Percentiles rank a stretch among this genome's conserved stretches.
phyloP scores from a whole-genome alignment of 2,113 vertebrate genomes.

The Syrmaticus mikado region DNA sequence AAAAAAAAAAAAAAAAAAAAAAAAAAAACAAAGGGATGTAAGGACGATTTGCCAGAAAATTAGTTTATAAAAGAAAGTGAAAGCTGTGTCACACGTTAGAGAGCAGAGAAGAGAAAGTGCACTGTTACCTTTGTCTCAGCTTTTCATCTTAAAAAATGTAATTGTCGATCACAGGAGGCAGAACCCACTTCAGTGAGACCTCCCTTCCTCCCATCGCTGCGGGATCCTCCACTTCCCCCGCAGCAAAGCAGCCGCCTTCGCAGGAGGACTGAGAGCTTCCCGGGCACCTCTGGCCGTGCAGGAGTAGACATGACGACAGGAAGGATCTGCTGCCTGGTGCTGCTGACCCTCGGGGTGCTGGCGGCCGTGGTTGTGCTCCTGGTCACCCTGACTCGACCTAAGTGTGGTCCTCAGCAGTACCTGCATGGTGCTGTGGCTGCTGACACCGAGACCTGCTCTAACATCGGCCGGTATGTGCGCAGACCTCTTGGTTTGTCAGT shows the following conservation, averaged over 20 bases:
- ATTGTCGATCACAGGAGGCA: background rate
- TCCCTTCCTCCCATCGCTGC: background rate
- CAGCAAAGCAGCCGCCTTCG: background rate
- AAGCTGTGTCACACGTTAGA: background rate
- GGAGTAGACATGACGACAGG: background rate
- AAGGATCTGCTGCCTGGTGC: conserved; percentile 32
- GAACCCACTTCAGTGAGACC: background rate
- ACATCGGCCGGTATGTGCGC: conserved; percentile 81
- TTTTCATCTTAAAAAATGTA: background rate
- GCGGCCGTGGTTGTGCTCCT: accelerated
- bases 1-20: background rate
- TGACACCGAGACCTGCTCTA: conserved; percentile 83
- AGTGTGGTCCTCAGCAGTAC: conserved; percentile 43
- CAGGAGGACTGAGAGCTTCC: background rate
- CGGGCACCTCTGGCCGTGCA: accelerated
- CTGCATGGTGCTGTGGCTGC: conserved; percentile 82
- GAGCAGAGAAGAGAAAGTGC: background rate
- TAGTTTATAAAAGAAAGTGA: background rate
- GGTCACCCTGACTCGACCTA: background rate
- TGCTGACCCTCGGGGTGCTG: conserved; percentile 9
- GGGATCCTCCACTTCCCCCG: background rate
- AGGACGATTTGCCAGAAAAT: background rate
- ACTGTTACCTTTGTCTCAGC: background rate
- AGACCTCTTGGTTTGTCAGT: background rate
- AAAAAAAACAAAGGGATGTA: background rate